phyloP scores from a whole-genome alignment of 1,140 invertebrate genomes.

The Caerostris extrusa region DNA sequence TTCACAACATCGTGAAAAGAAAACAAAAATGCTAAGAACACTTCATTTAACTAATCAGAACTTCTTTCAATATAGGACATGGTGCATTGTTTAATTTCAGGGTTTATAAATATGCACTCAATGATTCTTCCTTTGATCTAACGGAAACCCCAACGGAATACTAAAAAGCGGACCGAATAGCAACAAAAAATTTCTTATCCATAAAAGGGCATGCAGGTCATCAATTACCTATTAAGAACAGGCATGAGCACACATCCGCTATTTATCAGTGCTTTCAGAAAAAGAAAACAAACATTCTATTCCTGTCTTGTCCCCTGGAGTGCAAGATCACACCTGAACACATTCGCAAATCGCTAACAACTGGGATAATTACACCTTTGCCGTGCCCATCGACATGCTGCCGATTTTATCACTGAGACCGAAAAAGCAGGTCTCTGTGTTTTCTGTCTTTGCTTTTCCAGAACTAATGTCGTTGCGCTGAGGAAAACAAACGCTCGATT shows the following conservation, averaged over 20 bases:
- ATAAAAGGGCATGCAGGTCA: neutral
- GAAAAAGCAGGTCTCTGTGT: neutral
- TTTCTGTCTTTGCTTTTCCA: no score
- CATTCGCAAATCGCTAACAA: conserved; percentile 26
- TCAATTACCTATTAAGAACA: conserved; percentile 23
- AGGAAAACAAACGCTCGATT: neutral
- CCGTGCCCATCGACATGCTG: neutral
- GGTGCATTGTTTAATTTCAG: neutral
- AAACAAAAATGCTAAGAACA: neutral
- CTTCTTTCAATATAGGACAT: neutral
- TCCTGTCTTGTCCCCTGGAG: neutral
- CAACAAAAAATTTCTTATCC: neutral
- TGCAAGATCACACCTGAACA: conserved; percentile 53
- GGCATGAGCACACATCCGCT: neutral
- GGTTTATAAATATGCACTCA: neutral
- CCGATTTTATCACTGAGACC: conserved; percentile 28
- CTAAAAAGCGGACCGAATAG: neutral
- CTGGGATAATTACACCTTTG: conserved; percentile 40
- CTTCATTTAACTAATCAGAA: neutral
- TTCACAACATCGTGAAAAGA: no score
- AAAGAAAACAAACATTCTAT: conserved; percentile 26
- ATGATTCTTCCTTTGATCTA: neutral
- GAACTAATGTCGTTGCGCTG: neutral
- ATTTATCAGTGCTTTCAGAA: neutral
- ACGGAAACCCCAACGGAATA: neutral